Evolutionary conservation across 2,888 invertebrate species (phyloP).

Genomic region (Ectemnius continuus): DNA sequence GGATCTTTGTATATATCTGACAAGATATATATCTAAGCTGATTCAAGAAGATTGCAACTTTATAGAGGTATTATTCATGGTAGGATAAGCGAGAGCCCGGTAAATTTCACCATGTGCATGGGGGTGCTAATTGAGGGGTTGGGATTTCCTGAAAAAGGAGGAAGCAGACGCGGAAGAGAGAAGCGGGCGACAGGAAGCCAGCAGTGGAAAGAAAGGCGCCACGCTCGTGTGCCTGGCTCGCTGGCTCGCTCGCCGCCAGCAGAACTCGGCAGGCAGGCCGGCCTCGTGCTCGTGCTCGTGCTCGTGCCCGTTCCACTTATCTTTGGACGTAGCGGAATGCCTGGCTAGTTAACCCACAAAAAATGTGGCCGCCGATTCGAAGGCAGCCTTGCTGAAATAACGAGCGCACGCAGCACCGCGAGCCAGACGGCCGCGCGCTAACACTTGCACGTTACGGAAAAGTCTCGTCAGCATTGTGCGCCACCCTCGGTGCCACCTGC

Average conservation of each 20-base stretch:
- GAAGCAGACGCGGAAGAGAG: slow-evolving; percentile 6
- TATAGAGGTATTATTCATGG: too few species aligned
- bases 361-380: slow-evolving; percentile 48
- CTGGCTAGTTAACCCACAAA: slow-evolving; percentile 68
- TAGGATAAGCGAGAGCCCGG: neutral
- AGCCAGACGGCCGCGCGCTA: neutral
- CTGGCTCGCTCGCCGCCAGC: slow-evolving; percentile 26
- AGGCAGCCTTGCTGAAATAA: slow-evolving; percentile 50
- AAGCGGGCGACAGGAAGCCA: slow-evolving; percentile 20
- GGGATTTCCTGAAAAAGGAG: slow-evolving; percentile 1
- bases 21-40: too few species aligned
- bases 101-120: neutral
- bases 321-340: slow-evolving; percentile 65
- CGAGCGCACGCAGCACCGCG: slow-evolving; percentile 32
- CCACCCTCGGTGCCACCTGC: neutral
- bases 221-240: slow-evolving; percentile 30
- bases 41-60: too few species aligned
- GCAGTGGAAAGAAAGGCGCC: slow-evolving; percentile 39
- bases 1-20: too few species aligned
- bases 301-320: slow-evolving; percentile 67
- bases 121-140: too few species aligned
- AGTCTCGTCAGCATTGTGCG: slow-evolving; percentile 12
- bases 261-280: too few species aligned
- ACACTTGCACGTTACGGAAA: slow-evolving; percentile 21
- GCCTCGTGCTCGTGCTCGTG: slow-evolving; percentile 25